Base-by-base conservation (phyloP, 2,797 vertebrate genomes). In the Coendou prehensilis region DNA sequence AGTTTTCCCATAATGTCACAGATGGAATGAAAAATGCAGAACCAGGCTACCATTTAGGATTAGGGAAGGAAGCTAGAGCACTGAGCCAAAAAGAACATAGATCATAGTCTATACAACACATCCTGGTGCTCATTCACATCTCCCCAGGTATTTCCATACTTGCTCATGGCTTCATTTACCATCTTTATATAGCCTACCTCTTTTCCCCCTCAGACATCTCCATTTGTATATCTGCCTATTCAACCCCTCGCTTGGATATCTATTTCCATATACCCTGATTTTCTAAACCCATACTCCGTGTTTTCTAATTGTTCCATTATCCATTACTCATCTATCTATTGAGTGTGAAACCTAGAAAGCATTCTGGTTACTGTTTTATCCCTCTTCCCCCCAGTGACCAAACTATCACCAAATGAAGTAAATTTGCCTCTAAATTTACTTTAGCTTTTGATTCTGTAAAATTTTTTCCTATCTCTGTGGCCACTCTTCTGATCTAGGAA, bases 91-190 rank as follows among this genome's bases (percentile, higher is more conserved):
- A 15, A 85, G 30, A 45, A 41, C 6, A 30, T 54, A 33, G 45
- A 45, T n/a, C 37, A 37, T 1, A 8, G 45, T 50, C 64, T 45
- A 9, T 86, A 18, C 47, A 13, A 56, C 54, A 80, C 45, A 81
- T 11, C n/a, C 52, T 10, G 37, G 26, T 5, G 18, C 20, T 69
- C 14, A 26, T 47, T 54, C 14, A 0, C 3, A 63, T 54, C 75
- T 28, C 89, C 28, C 20, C 14, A 2, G 10, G 6, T 14, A 5
- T 18, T 13, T 9, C 14, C 20, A 50, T 20, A 0, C 3, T 4
- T 18, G 18, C 47, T 89, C 37, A 41, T 47, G 11, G 23, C 57
- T 95, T 79, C 6, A 23, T 26, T 47, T 69, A 37, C 75, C 28
- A 64, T 81, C 79, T 76, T 79, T 45, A 69, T 23, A 23, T 15